These are phyloP conservation scores for Epinephelus lanceolatus DNA, from an alignment of 2,113 vertebrate genomes.

Conservation along the genomic window DNA sequence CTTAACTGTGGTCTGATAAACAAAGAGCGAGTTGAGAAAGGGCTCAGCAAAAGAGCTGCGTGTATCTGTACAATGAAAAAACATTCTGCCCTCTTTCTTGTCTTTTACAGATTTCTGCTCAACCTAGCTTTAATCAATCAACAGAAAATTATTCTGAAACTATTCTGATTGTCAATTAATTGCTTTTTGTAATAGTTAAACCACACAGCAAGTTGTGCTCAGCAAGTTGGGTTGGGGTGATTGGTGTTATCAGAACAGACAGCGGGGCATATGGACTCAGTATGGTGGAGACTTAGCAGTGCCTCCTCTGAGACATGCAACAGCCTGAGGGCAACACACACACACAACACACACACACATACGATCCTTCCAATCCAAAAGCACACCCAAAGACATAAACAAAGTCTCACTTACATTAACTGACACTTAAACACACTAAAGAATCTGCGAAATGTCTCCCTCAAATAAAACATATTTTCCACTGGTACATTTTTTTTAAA, in stretches of 20 bases:
- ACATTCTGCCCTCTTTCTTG: too few species aligned
- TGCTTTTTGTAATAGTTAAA: background rate
- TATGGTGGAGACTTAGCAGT: constrained; percentile 21
- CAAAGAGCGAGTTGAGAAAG: too few species aligned
- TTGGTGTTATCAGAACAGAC: constrained; percentile 27
- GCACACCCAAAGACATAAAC: background rate
- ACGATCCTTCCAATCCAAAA: background rate
- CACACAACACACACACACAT: constrained; percentile 18
- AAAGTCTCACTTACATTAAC: background rate
- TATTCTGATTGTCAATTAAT: background rate
- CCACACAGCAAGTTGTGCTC: constrained; percentile 11
- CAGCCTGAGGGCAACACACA: constrained; percentile 4
- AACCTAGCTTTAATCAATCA: background rate
- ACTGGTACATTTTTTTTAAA: background rate
- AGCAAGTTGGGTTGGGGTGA: constrained; percentile 6
- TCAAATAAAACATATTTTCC: background rate
- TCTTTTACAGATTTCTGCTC: too few species aligned
- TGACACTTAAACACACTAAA: too few species aligned
- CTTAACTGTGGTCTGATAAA: too few species aligned
- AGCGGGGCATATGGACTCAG: constrained; percentile 2
- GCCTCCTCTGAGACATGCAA: constrained; percentile 1
- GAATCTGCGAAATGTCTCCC: too few species aligned
- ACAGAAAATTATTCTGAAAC: background rate
- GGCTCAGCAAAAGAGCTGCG: too few species aligned
- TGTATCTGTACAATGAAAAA: too few species aligned